phyloP scores from a whole-genome alignment of 1,140 invertebrate genomes.

The Nasonia vitripennis region DNA sequence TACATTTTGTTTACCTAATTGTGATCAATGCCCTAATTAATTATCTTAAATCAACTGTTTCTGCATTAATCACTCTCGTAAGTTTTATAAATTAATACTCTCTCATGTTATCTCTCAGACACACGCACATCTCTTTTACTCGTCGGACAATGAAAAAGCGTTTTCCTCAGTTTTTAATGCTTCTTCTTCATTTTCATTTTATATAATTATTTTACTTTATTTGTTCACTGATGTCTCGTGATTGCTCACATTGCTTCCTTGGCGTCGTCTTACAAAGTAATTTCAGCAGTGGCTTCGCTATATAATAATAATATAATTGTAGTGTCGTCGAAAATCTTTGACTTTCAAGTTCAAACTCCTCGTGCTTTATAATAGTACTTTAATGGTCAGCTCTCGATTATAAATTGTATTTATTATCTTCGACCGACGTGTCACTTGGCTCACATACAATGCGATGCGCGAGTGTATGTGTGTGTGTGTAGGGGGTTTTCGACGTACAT shows the following conservation, averaged over 20 bases:
- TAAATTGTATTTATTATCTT: neutral
- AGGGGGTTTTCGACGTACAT: neutral
- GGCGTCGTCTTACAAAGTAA: conserved; percentile 51
- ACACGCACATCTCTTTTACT: conserved; percentile 9
- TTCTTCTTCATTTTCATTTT: conserved; percentile 26
- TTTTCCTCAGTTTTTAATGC: conserved; percentile 33
- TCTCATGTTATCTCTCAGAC: conserved; percentile 36
- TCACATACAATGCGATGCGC: neutral
- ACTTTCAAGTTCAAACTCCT: conserved; percentile 11
- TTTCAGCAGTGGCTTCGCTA: conserved; percentile 26
- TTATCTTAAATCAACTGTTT: conserved; percentile 34
- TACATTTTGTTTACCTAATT: conserved; percentile 32
- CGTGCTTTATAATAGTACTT: neutral
- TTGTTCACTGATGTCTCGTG: conserved; percentile 42
- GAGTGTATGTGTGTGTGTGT: neutral
- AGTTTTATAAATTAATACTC: conserved; percentile 28
- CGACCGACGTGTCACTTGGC: neutral
- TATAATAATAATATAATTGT: neutral
- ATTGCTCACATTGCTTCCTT: conserved; percentile 46
- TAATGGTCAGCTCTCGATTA: neutral
- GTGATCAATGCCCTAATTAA: conserved; percentile 44
- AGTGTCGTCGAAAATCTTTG: neutral
- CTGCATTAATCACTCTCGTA: conserved; percentile 29
- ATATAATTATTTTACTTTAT: conserved; percentile 43
- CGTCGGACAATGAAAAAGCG: conserved; percentile 46